Percentiles rank a stretch among this genome's conserved stretches.
These are phyloP conservation scores for Athene cunicularia DNA, from an alignment of 2,113 vertebrate genomes.

Conservation along the genomic window DNA sequence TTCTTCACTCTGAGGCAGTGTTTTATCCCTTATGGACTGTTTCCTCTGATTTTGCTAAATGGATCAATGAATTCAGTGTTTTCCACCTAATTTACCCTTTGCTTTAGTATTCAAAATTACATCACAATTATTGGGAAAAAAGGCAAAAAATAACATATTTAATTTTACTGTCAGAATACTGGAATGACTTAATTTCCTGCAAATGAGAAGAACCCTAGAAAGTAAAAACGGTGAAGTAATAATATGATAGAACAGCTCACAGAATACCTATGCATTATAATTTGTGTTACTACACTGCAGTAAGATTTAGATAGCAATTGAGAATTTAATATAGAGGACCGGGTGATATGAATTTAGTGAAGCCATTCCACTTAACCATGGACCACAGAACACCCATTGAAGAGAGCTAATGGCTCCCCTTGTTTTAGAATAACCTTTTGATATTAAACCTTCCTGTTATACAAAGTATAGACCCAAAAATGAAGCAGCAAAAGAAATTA, in stretches of 20 bases:
- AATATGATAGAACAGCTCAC: not conserved
- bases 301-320: not conserved
- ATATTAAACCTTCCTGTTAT: not conserved
- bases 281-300: not conserved
- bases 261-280: not conserved
- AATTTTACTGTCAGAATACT: not conserved
- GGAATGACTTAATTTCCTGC: not conserved
- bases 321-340: not conserved
- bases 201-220: not conserved
- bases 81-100: not conserved
- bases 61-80: not conserved
- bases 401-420: accelerated
- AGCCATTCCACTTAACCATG: not conserved
- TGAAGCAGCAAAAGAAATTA: not conserved
- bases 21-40: not conserved
- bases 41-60: not conserved
- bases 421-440: not conserved
- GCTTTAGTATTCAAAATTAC: not conserved
- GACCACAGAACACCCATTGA: not conserved
- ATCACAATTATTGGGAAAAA: not conserved
- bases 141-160: not conserved
- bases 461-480: not conserved
- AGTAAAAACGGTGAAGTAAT: not conserved
- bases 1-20: not conserved
- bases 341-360: not conserved